Base-by-base conservation (phyloP, 2,888 invertebrate genomes). In the Eurytoma adleriae region DNA sequence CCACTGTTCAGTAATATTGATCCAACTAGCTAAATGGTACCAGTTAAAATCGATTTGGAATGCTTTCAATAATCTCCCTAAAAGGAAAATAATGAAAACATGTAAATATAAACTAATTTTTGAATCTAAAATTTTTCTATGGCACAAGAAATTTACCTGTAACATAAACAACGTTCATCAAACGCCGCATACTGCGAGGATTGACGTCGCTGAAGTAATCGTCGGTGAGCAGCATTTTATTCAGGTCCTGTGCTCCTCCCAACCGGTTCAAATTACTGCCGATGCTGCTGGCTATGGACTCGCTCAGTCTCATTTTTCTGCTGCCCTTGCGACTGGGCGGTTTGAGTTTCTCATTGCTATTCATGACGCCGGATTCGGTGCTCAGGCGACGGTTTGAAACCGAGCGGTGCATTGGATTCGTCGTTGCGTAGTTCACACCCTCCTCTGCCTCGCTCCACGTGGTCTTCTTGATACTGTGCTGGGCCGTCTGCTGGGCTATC, bases 191-290 rank as follows among this genome's bases (percentile, higher is more conserved):
- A 87, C 98, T 98, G 67, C 98, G 93, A 0, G 99, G 99, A 92
- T 99, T 99, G 83, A 99, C 98, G 91, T 99, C 99, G 87, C 98
- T 98, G 91, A 99, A 99, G 92, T 99, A 99, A 91, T 99, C 99
- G 89, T 99, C 99, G 0, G 98, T 98, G 24, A 98, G 93, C 84
- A 99, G 92, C 92, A 98, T 97, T 85, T 96, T 95, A 61, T 96
- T 93, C n/a, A 93, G 89, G 87, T 93, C 93, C 62, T 95, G 95
- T 1, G 96, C 95, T 4, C 95, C 96, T 0, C 95, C 94, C 69
- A 94, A 92, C 76, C 96, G 93, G 91, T 97, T 96, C 81, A 97
- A 92, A 89, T 97, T 96, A 50, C 97, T 97, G 30, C 97, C 97
- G 79, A 98, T 95, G 2, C 97, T 97, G 88, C 97, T 97, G 0